Percentiles rank a stretch among this genome's conserved stretches.
Conservation (phyloP, 2,113 vertebrate genomes). For the Cromileptes altivelis region DNA sequence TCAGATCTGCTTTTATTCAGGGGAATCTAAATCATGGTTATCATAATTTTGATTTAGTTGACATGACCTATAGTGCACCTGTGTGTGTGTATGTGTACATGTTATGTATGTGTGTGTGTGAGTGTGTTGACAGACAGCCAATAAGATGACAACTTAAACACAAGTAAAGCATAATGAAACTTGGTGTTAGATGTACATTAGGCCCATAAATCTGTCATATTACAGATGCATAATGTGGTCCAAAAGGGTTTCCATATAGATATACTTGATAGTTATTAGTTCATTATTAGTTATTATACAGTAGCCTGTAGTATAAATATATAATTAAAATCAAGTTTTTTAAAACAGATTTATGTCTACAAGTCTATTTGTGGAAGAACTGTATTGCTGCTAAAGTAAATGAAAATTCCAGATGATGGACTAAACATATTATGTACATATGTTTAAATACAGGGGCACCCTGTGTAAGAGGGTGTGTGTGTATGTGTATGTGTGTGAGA, state of each 20-base stretch:
- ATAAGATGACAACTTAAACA: not conserved
- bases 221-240: not conserved
- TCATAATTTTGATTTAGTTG: constrained; percentile 1
- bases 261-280: not conserved
- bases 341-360: not conserved
- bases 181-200: not conserved
- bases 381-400: not conserved
- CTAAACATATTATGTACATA: not conserved
- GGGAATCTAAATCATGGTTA: not conserved
- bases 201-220: not conserved
- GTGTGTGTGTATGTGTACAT: not conserved
- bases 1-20: constrained; percentile 17
- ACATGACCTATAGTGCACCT: not conserved
- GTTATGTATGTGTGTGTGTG: not conserved
- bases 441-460: not conserved
- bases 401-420: not conserved
- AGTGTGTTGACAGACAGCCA: not conserved
- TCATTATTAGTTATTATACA: not conserved
- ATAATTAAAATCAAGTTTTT: not conserved
- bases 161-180: not conserved
- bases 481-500: not conserved
- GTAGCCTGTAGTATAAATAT: not conserved
- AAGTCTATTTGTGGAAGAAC: not conserved
- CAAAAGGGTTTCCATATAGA: not conserved
- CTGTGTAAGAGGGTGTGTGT: not conserved